Base-by-base conservation (phyloP, 1,140 invertebrate genomes). In the Pemphigus obesinymphae region DNA sequence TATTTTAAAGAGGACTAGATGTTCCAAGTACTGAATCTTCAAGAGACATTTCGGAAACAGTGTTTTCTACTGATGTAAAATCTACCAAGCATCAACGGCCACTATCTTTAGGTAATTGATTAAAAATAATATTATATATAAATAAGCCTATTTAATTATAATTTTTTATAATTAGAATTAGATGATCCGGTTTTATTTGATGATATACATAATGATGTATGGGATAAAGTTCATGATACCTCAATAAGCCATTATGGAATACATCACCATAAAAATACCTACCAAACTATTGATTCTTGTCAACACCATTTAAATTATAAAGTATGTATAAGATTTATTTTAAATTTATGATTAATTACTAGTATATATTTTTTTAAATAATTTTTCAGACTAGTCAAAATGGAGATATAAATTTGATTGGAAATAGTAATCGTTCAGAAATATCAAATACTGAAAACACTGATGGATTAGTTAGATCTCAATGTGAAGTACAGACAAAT, bases 41-140 rank as follows among this genome's bases (percentile, higher is more conserved):
- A 63, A 43, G 89, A 63, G 90, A 91, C 85, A 90, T 90, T 80
- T 91, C 90, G 2, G 90, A 91, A 84, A 90, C 90, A 26, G 89
- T 91, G 80, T 91, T 91, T 85, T 89, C 90, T 8, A 89, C 90
- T 23, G 90, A 91, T 85, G 89, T 91, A 31, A 89, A 89, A 85
- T 91, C 90, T 5, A 89, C 91, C 43, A 87, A 88, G 76, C 87
- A 89, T 84, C 84, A 84, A 80, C 80, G 84, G 55, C 80, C 80
- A 73, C 66, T 84, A 66, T 70, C 73, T 43, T 84, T 84, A 82
- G 82, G 82, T 76, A 23, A 68, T 17, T 66, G 50, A 72, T 50
- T 50, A 17, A 81, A 23, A 43, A 10, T 63, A 55, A 17, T 31
- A 50, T 81, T 82, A 2, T 61, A 40, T 17, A 43, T 29, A 8